Base-by-base conservation (phyloP, 2,113 vertebrate genomes). In the Ictalurus punctatus region DNA sequence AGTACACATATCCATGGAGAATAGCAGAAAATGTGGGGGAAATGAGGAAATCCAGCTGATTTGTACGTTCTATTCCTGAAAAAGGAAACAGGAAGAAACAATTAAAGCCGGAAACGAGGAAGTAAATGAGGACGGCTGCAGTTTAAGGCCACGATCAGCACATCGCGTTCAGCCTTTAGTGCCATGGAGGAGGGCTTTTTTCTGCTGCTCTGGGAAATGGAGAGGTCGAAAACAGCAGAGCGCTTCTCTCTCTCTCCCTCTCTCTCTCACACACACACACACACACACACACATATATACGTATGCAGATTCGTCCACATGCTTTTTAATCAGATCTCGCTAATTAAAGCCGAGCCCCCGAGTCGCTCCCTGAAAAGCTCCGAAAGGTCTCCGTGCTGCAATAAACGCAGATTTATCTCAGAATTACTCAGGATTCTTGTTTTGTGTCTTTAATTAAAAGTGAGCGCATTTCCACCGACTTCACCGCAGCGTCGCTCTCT, bases 341-440 rank as follows among this genome's bases (percentile, higher is more conserved):
- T 95, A 94, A 96, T 95, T 96, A 95, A 94, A 94, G 86, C 87
- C 90, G 94, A 92, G 93, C 95, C 95, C 94, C 90, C 34, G 92
- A 93, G 93, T 91, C 21, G 63, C 89, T 85, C 90, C 87, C 88
- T 94, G 93, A 94, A 93, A 93, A 94, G 91, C 91, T 84, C 90
- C 80, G 91, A 90, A 90, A 91, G 54, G 94, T 94, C 94, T 95
- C 93, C 19, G 91, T 90, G 90, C 94, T 92, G 93, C 93, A 88
- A 93, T 94, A 95, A 95, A 94, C 90, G 89, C 90, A 94, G 94
- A 95, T 95, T 95, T 94, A 96, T 94, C 94, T 94, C 94, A 93
- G 92, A 94, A 93, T 94, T 92, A 87, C 87, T 92, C 92, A 92
- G 93, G 94, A 93, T 93, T 90, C 90, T 89, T 91, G 91, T 91